phyloP scores from a whole-genome alignment of 2,113 vertebrate species.

The Aythya baeri region DNA sequence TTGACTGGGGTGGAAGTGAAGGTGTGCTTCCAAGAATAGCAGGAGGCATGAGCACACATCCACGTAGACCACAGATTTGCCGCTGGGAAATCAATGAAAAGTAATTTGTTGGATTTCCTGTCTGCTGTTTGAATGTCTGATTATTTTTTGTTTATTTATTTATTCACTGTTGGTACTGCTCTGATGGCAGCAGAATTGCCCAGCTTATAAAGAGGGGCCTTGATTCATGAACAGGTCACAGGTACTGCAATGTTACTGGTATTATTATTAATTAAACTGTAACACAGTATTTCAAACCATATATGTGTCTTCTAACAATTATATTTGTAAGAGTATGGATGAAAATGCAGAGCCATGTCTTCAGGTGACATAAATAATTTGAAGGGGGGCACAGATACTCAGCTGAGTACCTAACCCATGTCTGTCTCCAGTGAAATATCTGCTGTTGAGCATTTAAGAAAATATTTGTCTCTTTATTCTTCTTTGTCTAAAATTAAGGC shows the following conservation, averaged over 20 bases:
- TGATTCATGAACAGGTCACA: not conserved
- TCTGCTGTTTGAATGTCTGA: not conserved
- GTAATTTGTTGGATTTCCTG: not conserved
- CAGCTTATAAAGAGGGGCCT: not conserved
- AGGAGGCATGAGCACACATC: not conserved
- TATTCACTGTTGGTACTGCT: not conserved
- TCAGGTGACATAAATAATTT: not conserved
- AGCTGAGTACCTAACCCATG: not conserved
- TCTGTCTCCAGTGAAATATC: not conserved
- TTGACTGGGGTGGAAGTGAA: not conserved
- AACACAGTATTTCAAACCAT: not conserved
- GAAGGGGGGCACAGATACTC: not conserved
- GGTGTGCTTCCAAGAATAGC: not conserved
- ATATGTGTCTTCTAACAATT: not conserved
- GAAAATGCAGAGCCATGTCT: not conserved
- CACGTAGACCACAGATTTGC: not conserved
- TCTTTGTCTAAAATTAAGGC: not conserved
- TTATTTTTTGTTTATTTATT: not conserved
- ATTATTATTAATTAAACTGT: not conserved
- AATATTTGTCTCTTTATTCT: not conserved
- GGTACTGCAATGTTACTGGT: not conserved
- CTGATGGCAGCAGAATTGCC: not conserved
- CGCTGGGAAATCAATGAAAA: conserved; percentile 7
- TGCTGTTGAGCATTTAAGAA: not conserved
- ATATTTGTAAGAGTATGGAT: not conserved